These are phyloP conservation scores for Timandra comae DNA, from an alignment of 2,888 invertebrate species.

Conservation along the genomic window DNA sequence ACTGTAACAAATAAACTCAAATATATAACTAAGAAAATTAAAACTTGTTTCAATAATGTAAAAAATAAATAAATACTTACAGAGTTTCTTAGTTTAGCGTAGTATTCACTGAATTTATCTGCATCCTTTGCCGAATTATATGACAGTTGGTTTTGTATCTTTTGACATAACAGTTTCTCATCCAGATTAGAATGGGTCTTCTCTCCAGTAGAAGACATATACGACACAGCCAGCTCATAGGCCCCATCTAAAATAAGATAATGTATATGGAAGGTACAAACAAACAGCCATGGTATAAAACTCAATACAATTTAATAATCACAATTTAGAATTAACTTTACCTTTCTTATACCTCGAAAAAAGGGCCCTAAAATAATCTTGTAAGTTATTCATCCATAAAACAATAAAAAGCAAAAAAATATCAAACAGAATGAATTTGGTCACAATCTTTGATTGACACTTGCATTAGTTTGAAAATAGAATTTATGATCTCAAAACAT, in stretches of 20 bases:
- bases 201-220: slow-evolving; percentile 54
- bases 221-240: slow-evolving; percentile 65
- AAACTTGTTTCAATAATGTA: background rate
- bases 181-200: slow-evolving; percentile 43
- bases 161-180: slow-evolving; percentile 61
- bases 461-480: slow-evolving; percentile 32
- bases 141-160: slow-evolving; percentile 50
- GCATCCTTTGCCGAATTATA: slow-evolving; percentile 48
- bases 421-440: slow-evolving; percentile 12
- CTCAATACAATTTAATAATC: too few relatives aligned
- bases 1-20: slow-evolving; percentile 64
- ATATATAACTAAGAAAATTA: background rate
- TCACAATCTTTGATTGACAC: slow-evolving; percentile 14
- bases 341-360: slow-evolving; percentile 30
- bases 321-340: too few relatives aligned
- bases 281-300: too few relatives aligned
- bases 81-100: slow-evolving; percentile 60
- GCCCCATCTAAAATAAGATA: slow-evolving; percentile 49
- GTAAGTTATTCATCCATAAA: slow-evolving; percentile 49
- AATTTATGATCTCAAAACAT: too few relatives aligned
- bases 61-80: slow-evolving; percentile 39
- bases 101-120: slow-evolving; percentile 66
- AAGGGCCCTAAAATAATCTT: slow-evolving; percentile 39
- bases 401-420: too few relatives aligned
- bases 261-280: too few relatives aligned